Evolutionary conservation across 2,888 invertebrate species (phyloP), one percentile per base, ranked within the genome.

Genomic region (Nomada hirtipes): DNA sequence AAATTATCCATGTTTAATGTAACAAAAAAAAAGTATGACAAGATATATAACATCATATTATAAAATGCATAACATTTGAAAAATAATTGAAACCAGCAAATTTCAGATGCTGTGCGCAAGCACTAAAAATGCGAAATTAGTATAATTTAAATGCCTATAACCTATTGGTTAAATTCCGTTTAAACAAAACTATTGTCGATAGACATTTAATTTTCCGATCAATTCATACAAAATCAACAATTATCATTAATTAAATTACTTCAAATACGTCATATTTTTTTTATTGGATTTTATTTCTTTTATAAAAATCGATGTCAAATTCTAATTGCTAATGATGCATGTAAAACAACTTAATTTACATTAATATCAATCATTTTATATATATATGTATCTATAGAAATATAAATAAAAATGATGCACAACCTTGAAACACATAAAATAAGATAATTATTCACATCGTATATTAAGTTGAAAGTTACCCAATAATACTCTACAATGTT

Each of bases 401-500:
- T 55, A 85, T 79, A 87, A 86, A 87, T 86, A 75, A 82, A 82
- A 86, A 78, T 80, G 52, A 80, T 65, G 76, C 73, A 87, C 82
- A 87, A 88, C 88, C 88, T 84, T 78, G 69, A 82, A 20, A 86
- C 79, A 86, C 60, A 76, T 74, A 79, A 82, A 47, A 73, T 61
- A 76, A 60, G n/a, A 76, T 57, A 55, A 63, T 73, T 69, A 63
- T 73, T 72, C 10, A 55, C 61, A 18, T 68, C 36, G 57, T 63
- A 67, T 67, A 81, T 84, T 88, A 82, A 84, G 84, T 84, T 86
- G 75, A 63, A 59, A 77, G 52, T 83, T 79, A 79, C 70, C 70
- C 76, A 78, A 75, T 64, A 55, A 65, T 82, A 84, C 70, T 76
- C 71, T 86, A 84, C 57, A 81, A 60, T 10, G 53, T 55, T 50